phyloP scores from a whole-genome alignment of 2,113 vertebrate species.

The Ursus arctos region DNA sequence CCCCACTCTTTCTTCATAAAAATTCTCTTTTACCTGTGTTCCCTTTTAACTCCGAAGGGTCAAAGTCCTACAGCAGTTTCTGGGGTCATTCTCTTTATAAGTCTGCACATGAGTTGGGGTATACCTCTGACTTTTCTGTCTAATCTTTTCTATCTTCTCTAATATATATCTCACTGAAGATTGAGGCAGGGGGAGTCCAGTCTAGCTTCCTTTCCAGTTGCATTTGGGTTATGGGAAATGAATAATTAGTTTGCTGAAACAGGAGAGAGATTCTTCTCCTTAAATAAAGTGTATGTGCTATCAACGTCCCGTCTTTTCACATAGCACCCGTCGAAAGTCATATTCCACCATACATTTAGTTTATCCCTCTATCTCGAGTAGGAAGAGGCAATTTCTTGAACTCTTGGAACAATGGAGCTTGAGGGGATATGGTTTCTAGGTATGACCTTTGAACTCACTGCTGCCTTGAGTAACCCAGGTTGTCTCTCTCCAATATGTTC shows the following conservation, averaged over 20 bases:
- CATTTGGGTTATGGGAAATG: neutral
- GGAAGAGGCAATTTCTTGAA: neutral
- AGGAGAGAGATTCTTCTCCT: neutral
- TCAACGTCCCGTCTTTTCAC: neutral
- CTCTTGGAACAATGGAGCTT: neutral
- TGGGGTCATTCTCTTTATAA: neutral
- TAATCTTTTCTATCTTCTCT: neutral
- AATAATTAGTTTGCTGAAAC: neutral
- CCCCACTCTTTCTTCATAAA: neutral
- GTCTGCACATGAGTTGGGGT: neutral
- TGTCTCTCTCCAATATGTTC: neutral
- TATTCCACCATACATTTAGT: neutral
- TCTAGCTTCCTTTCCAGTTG: neutral
- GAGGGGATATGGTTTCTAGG: neutral
- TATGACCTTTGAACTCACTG: neutral
- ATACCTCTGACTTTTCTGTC: neutral
- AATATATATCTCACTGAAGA: neutral
- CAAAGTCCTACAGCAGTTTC: neutral
- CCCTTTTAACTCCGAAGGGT: neutral
- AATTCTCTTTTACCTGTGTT: neutral
- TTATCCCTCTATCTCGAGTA: neutral
- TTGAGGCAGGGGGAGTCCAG: too few relatives aligned
- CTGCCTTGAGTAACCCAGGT: neutral
- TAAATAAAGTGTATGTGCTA: slow-evolving; percentile 7
- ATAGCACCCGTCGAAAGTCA: neutral